These are phyloP conservation scores for Eubasilissa splendida DNA, from an alignment of 2,888 invertebrate genomes.

Conservation along the genomic window DNA sequence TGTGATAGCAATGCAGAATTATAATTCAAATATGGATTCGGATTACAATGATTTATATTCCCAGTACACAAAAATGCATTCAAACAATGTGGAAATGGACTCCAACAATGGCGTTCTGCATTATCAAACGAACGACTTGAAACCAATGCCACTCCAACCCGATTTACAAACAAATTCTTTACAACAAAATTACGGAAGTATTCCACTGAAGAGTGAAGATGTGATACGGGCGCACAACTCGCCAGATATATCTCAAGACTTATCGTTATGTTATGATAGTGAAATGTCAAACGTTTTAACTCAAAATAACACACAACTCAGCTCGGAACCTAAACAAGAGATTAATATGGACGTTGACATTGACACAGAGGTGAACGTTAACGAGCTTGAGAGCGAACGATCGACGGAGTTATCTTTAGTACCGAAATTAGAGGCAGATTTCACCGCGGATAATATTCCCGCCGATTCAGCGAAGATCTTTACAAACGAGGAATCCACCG, in stretches of 20 bases:
- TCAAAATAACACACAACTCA: slow-evolving; percentile 33
- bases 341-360: slow-evolving; percentile 32
- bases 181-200: slow-evolving; percentile 32
- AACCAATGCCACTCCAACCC: slow-evolving; percentile 41
- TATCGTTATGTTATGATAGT: slow-evolving; percentile 44
- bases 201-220: slow-evolving; percentile 30
- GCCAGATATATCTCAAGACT: slow-evolving; percentile 33
- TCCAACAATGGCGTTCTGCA: slow-evolving; percentile 42
- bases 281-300: slow-evolving; percentile 42
- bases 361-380: slow-evolving; percentile 10
- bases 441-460: slow-evolving; percentile 33
- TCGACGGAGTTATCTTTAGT: background rate
- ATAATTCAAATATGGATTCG: slow-evolving; percentile 51
- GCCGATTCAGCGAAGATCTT: slow-evolving; percentile 25
- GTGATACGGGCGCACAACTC: slow-evolving; percentile 25
- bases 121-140: slow-evolving; percentile 50
- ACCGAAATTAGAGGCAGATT: background rate
- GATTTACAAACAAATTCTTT: slow-evolving; percentile 41
- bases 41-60: slow-evolving; percentile 48
- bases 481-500: slow-evolving; percentile 14
- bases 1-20: slow-evolving; percentile 48
- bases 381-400: background rate
- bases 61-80: slow-evolving; percentile 50
- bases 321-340: slow-evolving; percentile 27
- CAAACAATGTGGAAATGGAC: slow-evolving; percentile 51